Evolutionary conservation across 2,113 vertebrate species (phyloP), one percentile per base, ranked within the genome.

Genomic region (Ptilorrhoa leucosticta): DNA sequence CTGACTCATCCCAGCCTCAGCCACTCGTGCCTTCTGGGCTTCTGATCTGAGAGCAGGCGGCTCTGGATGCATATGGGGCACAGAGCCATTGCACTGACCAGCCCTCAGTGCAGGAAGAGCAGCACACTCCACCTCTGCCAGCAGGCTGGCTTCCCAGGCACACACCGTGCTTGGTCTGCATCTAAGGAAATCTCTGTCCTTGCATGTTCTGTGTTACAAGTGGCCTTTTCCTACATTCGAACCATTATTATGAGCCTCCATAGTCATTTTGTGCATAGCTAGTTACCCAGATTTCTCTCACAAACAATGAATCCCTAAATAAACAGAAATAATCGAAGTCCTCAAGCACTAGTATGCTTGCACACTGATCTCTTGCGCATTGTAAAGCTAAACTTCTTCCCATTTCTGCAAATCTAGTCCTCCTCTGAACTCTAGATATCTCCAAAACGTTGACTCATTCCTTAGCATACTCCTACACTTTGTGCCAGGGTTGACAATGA

Each of bases 61-160:
- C 78, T 64, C 54, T 47, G 35, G 45, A 31, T 0, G 18, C 33
- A 45, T 0, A 24, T 0, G 0, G 15, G 27, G 13, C 50, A 33
- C 30, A 88, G 54, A 82, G 15, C 30, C n/a, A 12, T 4, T 26
- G 26, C 28, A 42, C 45, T 1, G 30, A 15, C 17, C 54, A 73
- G 11, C 16, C 58, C 24, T 53, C 58, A n/a, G 13, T 1, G 17
- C 64, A 58, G 35, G 22, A 50, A 64, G 10, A 72, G 33, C 45
- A 78, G 65, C 27, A 42, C 5, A 2, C 40, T 28, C 11, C 33
- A 6, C 51, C 28, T 35, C 63, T 58, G n/a, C 18, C 69, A 64
- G n/a, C 22, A 22, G 19, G 21, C 58, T 39, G 20, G 11, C 39
- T 66, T 39, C 60, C 54, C 33, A 58, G 24, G 35, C 22, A 77